Evolutionary conservation across 2,888 invertebrate species (phyloP), one percentile per base, ranked within the genome.

Genomic region (Cosmorhoe ocellata): DNA sequence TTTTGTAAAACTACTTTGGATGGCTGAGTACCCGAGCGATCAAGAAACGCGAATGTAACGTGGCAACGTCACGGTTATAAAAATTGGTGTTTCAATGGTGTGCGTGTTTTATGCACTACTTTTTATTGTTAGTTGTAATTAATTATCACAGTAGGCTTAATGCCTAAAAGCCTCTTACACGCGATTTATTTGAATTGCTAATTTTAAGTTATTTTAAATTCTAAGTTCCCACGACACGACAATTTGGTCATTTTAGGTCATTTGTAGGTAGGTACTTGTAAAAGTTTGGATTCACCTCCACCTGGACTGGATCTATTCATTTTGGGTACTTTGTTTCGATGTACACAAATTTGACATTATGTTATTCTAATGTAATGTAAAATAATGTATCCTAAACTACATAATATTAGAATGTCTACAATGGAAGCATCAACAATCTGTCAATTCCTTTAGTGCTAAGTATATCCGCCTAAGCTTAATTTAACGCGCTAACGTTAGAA

Each of bases 391-490:
- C 65, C 70, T 77, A 75, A 69, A 67, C 69, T 71, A 73, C 40
- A 37, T 51, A 24, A 24, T 43, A 50, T 48, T 36, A 40, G 45
- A 60, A 68, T 72, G 74, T 72, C 67, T 71, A 72, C 63, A 70
- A 73, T 85, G 89, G 88, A 89, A 89, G 88, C 88, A 84, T 87
- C 69, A 79, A 80, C 79, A 79, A 76, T 80, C 76, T 68, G 71
- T 87, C 88, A 90, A 89, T 89, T 90, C 89, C 89, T 70, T 84
- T 79, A 87, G 88, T 88, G 87, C 87, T 79, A 83, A 67, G 70
- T 73, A 71, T 69, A 72, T 66, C 67, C 66, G 81, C 71, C 81
- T 84, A 85, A 80, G 77, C 79, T 81, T 80, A 83, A 72, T 74
- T 74, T 76, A 77, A 76, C 66, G 80, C 74, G 64, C 67, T 73